phyloP scores from a whole-genome alignment of 2,888 invertebrate genomes.

The Pollenia angustigena region DNA sequence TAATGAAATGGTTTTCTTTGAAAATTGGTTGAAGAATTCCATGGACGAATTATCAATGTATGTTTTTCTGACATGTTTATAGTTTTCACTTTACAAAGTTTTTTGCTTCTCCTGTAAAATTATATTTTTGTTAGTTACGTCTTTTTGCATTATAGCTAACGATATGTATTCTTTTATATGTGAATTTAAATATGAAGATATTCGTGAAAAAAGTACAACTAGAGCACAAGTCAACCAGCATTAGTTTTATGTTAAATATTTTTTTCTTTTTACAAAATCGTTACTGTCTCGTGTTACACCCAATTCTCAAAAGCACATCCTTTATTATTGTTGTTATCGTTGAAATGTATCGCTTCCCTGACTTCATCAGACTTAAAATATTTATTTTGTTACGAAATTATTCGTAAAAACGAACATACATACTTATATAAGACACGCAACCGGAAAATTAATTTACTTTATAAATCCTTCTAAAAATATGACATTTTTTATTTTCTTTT shows the following conservation, averaged over 20 bases:
- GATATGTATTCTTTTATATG: neutral
- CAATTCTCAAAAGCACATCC: slow-evolving; percentile 66
- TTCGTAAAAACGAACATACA: slow-evolving; percentile 1
- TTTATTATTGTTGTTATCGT: slow-evolving; percentile 32
- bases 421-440: slow-evolving; percentile 56
- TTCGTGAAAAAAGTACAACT: slow-evolving; percentile 4
- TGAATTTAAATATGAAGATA: neutral
- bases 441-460: slow-evolving; percentile 64
- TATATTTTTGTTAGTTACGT: too few species aligned
- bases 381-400: slow-evolving; percentile 36
- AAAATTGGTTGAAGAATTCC: too few species aligned
- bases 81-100: too few species aligned
- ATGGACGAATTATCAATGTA: too few species aligned
- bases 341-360: slow-evolving; percentile 42
- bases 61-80: too few species aligned
- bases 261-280: slow-evolving; percentile 19
- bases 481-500: slow-evolving; percentile 41
- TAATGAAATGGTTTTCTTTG: too few species aligned
- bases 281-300: slow-evolving; percentile 51
- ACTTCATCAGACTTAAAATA: slow-evolving; percentile 42
- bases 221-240: slow-evolving; percentile 5
- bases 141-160: too few species aligned
- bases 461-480: slow-evolving; percentile 62
- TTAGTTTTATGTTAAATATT: slow-evolving; percentile 5
- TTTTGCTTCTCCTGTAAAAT: too few species aligned